phyloP scores from a whole-genome alignment of 2,888 invertebrate species.

The Leptodirus hochenwartii region DNA sequence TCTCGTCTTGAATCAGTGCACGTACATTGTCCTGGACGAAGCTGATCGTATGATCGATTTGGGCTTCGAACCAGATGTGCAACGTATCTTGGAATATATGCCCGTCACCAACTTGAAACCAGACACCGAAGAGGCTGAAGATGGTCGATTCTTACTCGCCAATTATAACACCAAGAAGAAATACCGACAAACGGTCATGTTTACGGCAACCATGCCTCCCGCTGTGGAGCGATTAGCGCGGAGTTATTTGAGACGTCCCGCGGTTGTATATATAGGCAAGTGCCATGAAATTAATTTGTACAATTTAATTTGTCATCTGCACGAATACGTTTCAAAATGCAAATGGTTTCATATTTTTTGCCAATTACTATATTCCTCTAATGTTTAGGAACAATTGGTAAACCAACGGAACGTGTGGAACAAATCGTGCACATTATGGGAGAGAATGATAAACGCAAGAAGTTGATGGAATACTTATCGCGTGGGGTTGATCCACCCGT shows the following conservation, averaged over 20 bases:
- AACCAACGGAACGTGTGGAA: slow-evolving; percentile 94
- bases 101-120: slow-evolving; percentile 97
- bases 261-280: slow-evolving; percentile 94
- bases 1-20: slow-evolving; percentile 90
- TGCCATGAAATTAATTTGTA: too few species aligned
- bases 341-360: too few species aligned
- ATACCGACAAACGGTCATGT: slow-evolving; percentile 99
- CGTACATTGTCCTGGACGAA: slow-evolving; percentile 90
- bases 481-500: slow-evolving; percentile 91
- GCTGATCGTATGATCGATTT: slow-evolving; percentile 99
- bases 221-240: slow-evolving; percentile 93
- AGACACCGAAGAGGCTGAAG: slow-evolving; percentile 95
- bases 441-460: slow-evolving; percentile 91
- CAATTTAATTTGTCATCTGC: too few species aligned
- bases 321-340: too few species aligned
- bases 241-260: slow-evolving; percentile 85
- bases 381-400: too few species aligned
- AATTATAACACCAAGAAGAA: slow-evolving; percentile 95
- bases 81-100: slow-evolving; percentile 94
- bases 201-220: slow-evolving; percentile 99
- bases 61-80: slow-evolving; percentile 98
- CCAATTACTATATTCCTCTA: too few species aligned
- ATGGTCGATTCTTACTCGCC: slow-evolving; percentile 49
- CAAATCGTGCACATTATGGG: slow-evolving; percentile 92
- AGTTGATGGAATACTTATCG: slow-evolving; percentile 81